Conservation (phyloP, 2,113 vertebrate species). For the Craseonycteris thonglongyai region DNA sequence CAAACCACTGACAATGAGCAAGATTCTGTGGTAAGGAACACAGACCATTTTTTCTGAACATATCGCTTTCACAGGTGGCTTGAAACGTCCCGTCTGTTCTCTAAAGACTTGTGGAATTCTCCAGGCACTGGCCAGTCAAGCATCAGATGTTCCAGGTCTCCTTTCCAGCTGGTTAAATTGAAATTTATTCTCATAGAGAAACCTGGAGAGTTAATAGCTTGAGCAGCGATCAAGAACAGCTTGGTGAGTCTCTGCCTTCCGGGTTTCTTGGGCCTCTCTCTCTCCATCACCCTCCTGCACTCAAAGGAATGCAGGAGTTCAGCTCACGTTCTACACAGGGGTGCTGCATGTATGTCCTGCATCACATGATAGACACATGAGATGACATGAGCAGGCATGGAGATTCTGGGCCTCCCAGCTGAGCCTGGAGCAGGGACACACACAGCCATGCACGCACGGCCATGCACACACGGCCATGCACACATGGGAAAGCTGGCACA, state of each 20-base stretch:
- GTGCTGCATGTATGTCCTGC: rapidly evolving
- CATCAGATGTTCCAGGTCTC: background rate
- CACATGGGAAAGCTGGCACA: background rate
- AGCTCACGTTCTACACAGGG: background rate
- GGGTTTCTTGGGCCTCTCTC: background rate
- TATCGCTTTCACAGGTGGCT: background rate
- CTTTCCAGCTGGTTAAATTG: background rate
- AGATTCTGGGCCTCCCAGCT: background rate
- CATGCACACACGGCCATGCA: background rate
- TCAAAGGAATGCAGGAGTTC: background rate
- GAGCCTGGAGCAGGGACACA: background rate
- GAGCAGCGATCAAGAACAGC: background rate
- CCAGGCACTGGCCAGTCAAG: background rate
- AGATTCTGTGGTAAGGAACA: background rate
- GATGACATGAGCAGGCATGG: rapidly evolving
- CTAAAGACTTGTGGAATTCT: background rate
- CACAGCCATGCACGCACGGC: background rate
- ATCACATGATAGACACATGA: rapidly evolving
- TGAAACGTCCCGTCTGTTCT: background rate
- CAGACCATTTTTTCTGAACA: background rate
- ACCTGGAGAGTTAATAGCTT: background rate
- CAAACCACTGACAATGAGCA: background rate
- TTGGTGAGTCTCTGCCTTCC: background rate
- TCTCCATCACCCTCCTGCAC: background rate
- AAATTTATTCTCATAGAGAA: background rate